Base-by-base conservation (phyloP, 1,140 invertebrate genomes). In the Helicorthomorpha holstii region DNA sequence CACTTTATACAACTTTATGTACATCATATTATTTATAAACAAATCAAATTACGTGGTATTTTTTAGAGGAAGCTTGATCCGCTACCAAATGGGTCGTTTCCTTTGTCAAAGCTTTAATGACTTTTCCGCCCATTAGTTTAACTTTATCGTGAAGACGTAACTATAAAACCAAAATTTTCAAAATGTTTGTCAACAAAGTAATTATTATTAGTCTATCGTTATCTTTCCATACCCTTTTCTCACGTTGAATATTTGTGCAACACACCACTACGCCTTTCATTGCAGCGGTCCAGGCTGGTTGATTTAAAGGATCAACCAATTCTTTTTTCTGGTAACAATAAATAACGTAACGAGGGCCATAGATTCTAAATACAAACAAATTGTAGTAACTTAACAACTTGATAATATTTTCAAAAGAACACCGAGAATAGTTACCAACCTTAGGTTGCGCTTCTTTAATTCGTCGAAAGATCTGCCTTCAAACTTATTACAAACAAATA, bases 41-140 rank as follows among this genome's bases (percentile, higher is more conserved):
- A n/a, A n/a, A n/a, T n/a, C n/a, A n/a, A n/a, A n/a, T n/a, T 53
- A 65, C 66, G 49, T 59, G 51, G 54, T 70, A 70, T 53, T 71
- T 70, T 41, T 65, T 64, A 24, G 68, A 70, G n/a, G 68, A 68
- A n/a, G 70, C 68, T 57, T 66, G 63, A 3, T 80, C 78, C 12
- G 85, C 81, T 2, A 93, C 73, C 22, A 94, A 73, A 71, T 93
- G 87, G 16, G 88, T 92, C 2, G 81, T 78, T 54, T 75, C 74
- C 49, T 74, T 72, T 27, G 79, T 77, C 29, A 93, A 74, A 49
- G 76, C 73, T 55, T 76, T 75, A 14, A 73, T 78, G 57, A 80
- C 86, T 14, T 78, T 69, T 2, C 86, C 90, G 51, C 83, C 83
- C 88, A 93, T 93, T 63, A 78, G 79, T 58, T 81, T 71, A 0